Percentiles rank a stretch among this genome's conserved stretches.
phyloP scores from a whole-genome alignment of 2,797 vertebrate genomes.

The Catamblyrhynchus diadema region DNA sequence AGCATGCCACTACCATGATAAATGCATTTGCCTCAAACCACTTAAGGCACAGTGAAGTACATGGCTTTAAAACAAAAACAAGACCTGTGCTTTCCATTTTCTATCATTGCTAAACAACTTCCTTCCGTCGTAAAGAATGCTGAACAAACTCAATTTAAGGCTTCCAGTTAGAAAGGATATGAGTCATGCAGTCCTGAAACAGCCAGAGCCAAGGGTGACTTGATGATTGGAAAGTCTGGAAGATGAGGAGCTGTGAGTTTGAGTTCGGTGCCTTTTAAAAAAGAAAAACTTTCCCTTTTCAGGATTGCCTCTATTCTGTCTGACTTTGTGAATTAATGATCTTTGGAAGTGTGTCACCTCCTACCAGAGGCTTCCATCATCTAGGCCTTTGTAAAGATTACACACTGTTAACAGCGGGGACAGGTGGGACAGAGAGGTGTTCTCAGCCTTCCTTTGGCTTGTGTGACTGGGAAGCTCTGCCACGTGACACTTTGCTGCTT shows the following conservation, averaged over 20 bases:
- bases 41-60: neutral
- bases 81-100: neutral
- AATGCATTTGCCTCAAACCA: neutral
- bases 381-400: neutral
- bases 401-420: accelerated
- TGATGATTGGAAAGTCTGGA: constrained; percentile 8
- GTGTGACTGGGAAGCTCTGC: neutral
- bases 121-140: constrained; percentile 25
- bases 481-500: accelerated
- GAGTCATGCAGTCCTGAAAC: constrained; percentile 54
- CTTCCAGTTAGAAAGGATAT: constrained; percentile 68
- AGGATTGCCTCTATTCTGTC: neutral
- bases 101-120: constrained; percentile 12
- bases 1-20: neutral
- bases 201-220: neutral
- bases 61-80: neutral
- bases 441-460: neutral
- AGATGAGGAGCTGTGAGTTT: neutral
- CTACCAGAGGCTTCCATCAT: neutral
- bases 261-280: accelerated
- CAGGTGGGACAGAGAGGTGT: neutral
- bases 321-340: neutral
- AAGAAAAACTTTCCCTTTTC: neutral
- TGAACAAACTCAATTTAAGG: constrained; percentile 42
- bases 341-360: neutral